These are phyloP conservation scores for Limenitis arthemis DNA, from an alignment of 2,888 invertebrate genomes.

Conservation along the genomic window DNA sequence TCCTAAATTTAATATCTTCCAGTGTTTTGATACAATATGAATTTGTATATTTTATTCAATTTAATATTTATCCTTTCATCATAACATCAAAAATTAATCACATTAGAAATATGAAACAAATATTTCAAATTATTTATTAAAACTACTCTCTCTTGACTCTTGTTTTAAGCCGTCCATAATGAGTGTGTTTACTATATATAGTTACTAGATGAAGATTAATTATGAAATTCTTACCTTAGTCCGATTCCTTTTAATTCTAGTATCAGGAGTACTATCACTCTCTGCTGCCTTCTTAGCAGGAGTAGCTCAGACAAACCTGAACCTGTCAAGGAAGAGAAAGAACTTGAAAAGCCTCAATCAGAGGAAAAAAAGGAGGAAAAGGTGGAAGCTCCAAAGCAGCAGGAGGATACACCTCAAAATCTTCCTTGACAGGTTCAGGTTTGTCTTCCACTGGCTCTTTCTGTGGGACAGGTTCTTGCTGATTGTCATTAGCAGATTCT, in stretches of 20 bases:
- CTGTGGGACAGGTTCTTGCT: slow-evolving; percentile 41
- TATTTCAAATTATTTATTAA: no score
- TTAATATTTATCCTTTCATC: no score
- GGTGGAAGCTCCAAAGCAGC: slow-evolving; percentile 36
- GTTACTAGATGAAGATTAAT: background rate
- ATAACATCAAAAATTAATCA: no score
- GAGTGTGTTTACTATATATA: background rate
- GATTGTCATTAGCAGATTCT: slow-evolving; percentile 54
- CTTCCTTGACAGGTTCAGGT: slow-evolving; percentile 39
- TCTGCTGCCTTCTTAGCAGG: slow-evolving; percentile 51
- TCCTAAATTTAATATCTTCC: no score
- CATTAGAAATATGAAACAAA: no score
- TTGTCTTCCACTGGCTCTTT: slow-evolving; percentile 45
- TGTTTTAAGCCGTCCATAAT: no score
- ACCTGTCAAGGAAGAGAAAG: no score
- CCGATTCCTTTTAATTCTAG: slow-evolving; percentile 59
- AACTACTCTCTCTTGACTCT: no score
- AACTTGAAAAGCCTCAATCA: slow-evolving; percentile 27
- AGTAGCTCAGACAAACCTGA: no score
- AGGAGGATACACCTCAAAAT: slow-evolving; percentile 41
- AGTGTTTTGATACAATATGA: no score
- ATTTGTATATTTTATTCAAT: no score
- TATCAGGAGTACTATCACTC: slow-evolving; percentile 50
- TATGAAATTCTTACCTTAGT: slow-evolving; percentile 55
- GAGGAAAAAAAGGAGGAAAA: slow-evolving; percentile 39